A percentile compares a stretch with the other conserved stretches of the same genome.
Conservation (phyloP, 2,797 vertebrate species). For the Molossus alvarezi region DNA sequence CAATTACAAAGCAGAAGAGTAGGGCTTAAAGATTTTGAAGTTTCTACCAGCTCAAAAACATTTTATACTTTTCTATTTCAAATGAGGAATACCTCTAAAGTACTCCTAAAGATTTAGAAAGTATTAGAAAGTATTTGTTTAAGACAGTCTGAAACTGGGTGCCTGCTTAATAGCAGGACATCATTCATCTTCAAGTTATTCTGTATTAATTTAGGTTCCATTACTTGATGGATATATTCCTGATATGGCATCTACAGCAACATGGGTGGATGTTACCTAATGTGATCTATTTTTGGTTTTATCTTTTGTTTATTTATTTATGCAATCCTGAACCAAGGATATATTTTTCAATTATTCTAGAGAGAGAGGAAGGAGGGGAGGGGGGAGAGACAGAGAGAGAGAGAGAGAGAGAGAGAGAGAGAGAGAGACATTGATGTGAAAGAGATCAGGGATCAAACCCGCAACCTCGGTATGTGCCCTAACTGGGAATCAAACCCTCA, state of each 20-base stretch:
- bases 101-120: conserved; percentile 61
- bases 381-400: no score
- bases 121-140: conserved; percentile 51
- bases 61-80: background rate
- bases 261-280: background rate
- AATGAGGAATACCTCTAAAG: background rate
- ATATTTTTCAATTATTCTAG: background rate
- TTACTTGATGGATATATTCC: background rate
- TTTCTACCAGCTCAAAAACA: conserved; percentile 36
- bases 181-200: background rate
- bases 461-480: background rate
- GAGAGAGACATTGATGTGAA: no score
- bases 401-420: no score
- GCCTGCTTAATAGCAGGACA: background rate
- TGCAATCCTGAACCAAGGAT: background rate
- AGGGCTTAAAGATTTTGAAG: background rate
- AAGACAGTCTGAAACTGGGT: background rate
- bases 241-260: background rate
- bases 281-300: background rate
- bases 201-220: background rate
- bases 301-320: conserved; percentile 12
- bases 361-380: background rate
- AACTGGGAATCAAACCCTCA: background rate
- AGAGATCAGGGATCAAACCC: background rate
- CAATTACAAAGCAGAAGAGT: background rate